Conservation (phyloP, 2,797 vertebrate genomes). For the Margarornis squamiger region DNA sequence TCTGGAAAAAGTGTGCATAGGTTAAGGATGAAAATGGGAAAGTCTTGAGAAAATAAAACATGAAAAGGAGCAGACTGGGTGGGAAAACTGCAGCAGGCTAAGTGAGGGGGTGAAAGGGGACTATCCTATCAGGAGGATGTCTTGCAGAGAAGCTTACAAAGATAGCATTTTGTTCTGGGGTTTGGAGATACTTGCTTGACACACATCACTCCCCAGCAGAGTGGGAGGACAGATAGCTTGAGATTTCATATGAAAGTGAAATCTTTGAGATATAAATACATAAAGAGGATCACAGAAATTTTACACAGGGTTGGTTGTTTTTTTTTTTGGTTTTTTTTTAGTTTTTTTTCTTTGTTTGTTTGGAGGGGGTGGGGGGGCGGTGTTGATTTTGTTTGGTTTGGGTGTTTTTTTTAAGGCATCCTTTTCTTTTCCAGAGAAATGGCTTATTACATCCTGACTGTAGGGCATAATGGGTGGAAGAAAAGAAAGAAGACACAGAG, state of each 20-base stretch:
- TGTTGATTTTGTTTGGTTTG: background rate
- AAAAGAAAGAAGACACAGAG: background rate
- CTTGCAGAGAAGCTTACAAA: slow-evolving; percentile 49
- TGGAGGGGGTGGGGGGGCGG: too few species aligned
- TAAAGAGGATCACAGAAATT: background rate
- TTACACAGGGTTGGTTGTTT: background rate
- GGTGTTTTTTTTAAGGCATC: background rate
- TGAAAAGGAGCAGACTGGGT: slow-evolving; percentile 55
- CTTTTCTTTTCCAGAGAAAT: background rate
- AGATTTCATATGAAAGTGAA: slow-evolving; percentile 42
- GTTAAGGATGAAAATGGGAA: slow-evolving; percentile 46
- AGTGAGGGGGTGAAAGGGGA: slow-evolving; percentile 38
- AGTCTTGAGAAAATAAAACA: slow-evolving; percentile 65
- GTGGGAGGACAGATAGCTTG: slow-evolving; percentile 57
- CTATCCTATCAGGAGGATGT: slow-evolving; percentile 6
- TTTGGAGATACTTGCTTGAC: slow-evolving; percentile 19
- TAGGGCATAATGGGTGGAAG: background rate
- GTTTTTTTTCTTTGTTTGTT: accelerated
- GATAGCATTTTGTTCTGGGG: slow-evolving; percentile 35
- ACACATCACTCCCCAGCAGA: slow-evolving; percentile 54
- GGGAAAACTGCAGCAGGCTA: slow-evolving; percentile 42
- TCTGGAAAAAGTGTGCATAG: slow-evolving; percentile 70
- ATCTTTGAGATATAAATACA: slow-evolving; percentile 43
- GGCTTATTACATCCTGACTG: background rate
- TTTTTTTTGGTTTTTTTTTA: accelerated